These are phyloP conservation scores for Sinonovacula constricta DNA, from an alignment of 1,140 invertebrate species.

Conservation along the genomic window DNA sequence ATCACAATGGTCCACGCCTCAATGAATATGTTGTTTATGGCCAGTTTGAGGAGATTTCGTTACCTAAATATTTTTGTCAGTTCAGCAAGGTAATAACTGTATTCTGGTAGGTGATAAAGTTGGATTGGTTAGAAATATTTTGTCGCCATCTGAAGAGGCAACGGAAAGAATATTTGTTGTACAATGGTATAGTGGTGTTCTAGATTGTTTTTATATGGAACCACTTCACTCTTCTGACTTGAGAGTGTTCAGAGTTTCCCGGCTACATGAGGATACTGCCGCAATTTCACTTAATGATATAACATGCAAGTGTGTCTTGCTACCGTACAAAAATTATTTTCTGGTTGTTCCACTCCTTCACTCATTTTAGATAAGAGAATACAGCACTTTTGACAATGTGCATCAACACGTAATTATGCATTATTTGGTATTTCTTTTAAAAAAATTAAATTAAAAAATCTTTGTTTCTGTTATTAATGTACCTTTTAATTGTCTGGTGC, in stretches of 20 bases:
- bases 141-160: slow-evolving; percentile 1
- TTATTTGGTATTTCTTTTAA: too few species aligned
- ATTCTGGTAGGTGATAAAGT: slow-evolving; percentile 17
- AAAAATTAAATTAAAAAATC: too few species aligned
- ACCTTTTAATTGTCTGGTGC: too few species aligned
- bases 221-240: slow-evolving; percentile 25
- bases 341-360: slow-evolving; percentile 3
- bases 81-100: slow-evolving; percentile 17
- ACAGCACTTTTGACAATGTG: too few species aligned
- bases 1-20: not conserved
- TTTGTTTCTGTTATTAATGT: too few species aligned
- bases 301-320: not conserved
- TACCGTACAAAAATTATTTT: not conserved
- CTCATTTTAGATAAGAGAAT: too few species aligned
- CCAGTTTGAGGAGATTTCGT: not conserved
- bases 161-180: slow-evolving; percentile 7
- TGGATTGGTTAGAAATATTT: slow-evolving; percentile 20
- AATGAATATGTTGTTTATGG: not conserved
- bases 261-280: slow-evolving; percentile 14
- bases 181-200: slow-evolving; percentile 8
- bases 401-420: too few species aligned
- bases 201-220: slow-evolving; percentile 8
- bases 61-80: not conserved
- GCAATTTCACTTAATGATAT: not conserved
- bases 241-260: slow-evolving; percentile 7